Evolutionary conservation across 2,888 invertebrate species (phyloP).

Genomic region (Stenotaenia linearis): DNA sequence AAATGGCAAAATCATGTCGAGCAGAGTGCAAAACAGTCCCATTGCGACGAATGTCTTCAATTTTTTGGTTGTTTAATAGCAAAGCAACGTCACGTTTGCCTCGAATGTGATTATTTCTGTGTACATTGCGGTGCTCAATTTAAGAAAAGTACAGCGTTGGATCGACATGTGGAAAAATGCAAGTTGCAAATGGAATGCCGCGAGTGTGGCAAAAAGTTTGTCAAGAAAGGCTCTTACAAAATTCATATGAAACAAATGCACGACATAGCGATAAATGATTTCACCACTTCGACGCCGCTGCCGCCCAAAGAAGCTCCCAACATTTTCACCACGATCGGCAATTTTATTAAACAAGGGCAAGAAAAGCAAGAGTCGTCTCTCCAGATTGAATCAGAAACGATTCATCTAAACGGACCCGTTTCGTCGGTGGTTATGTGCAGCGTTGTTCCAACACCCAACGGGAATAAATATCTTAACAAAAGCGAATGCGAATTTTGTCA

Average conservation of each 20-base stretch:
- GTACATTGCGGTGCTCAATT: neutral
- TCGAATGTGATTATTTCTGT: neutral
- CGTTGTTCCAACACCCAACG: neutral
- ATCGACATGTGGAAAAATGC: neutral
- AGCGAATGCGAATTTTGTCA: neutral
- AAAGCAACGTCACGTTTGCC: neutral
- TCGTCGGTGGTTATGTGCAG: neutral
- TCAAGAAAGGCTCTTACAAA: neutral
- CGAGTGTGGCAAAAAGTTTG: neutral
- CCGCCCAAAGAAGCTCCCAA: neutral
- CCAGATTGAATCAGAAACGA: neutral
- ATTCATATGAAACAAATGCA: neutral
- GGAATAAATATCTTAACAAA: no score
- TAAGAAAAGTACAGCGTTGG: neutral
- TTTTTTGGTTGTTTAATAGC: constrained; percentile 1
- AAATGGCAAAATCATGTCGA: neutral
- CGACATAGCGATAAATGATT: neutral
- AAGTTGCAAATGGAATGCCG: neutral
- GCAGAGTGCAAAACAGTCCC: neutral
- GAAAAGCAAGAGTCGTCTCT: neutral
- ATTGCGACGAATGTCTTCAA: neutral
- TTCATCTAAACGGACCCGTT: neutral
- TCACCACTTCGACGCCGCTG: neutral
- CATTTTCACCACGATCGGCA: neutral
- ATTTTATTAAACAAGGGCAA: neutral